Evolutionary conservation across 2,113 vertebrate genomes (phyloP).

Genomic region (Condylura cristata): DNA sequence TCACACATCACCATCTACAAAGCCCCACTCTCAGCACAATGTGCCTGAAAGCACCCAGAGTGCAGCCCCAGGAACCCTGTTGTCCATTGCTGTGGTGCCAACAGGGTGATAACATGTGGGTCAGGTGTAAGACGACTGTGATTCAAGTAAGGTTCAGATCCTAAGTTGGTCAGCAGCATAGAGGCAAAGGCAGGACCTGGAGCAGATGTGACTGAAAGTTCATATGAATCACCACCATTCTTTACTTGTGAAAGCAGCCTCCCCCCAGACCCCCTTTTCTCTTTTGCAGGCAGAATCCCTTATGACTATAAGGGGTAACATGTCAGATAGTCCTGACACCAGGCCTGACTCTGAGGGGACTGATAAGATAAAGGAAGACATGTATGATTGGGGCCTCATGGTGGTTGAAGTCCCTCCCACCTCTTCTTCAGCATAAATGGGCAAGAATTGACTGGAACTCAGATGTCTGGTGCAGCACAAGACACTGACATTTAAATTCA

Average conservation of each 20-base stretch:
- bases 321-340: not conserved
- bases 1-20: not conserved
- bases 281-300: not conserved
- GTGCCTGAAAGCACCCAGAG: not conserved
- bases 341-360: not conserved
- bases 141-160: not conserved
- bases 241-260: not conserved
- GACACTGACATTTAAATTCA: constrained; percentile 22
- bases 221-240: not conserved
- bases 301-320: not conserved
- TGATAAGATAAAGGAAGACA: not conserved
- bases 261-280: not conserved
- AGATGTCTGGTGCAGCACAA: not conserved
- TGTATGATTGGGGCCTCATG: not conserved
- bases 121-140: fast-evolving
- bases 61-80: not conserved
- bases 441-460: not conserved
- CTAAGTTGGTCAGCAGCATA: not conserved
- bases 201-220: not conserved
- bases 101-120: fast-evolving
- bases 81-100: not conserved
- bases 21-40: not conserved
- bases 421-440: not conserved
- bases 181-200: not conserved
- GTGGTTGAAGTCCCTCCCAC: not conserved